Evolutionary conservation across 2,113 vertebrate genomes (phyloP).

Genomic region (Abramis brama): DNA sequence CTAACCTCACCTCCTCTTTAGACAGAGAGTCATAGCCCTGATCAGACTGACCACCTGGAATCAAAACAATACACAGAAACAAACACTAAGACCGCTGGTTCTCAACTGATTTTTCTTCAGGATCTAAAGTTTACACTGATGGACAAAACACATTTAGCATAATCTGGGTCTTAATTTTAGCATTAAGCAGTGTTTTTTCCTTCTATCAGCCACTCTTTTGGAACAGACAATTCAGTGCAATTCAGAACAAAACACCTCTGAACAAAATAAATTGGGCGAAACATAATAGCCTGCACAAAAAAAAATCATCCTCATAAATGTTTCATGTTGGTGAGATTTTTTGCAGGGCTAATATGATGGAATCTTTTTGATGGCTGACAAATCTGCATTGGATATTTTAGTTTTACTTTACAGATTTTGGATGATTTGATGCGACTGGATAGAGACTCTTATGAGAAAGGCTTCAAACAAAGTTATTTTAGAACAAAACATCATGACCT

Average conservation of each 20-base stretch:
- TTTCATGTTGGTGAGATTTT: neutral
- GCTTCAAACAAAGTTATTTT: neutral
- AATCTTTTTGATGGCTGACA: neutral
- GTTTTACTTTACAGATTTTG: neutral
- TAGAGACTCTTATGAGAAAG: neutral
- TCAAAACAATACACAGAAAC: conserved; percentile 34
- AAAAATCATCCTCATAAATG: neutral
- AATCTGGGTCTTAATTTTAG: neutral
- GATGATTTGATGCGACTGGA: neutral
- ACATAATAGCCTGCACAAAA: neutral
- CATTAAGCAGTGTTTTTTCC: neutral
- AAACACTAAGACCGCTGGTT: neutral
- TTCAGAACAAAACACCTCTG: neutral
- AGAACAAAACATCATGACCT: neutral
- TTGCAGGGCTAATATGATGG: neutral
- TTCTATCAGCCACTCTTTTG: neutral
- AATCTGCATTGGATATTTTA: neutral
- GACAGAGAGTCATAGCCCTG: conserved; percentile 87
- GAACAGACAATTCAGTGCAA: neutral
- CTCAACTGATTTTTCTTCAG: neutral
- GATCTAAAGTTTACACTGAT: neutral
- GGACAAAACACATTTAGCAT: neutral
- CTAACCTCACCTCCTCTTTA: conserved; percentile 88
- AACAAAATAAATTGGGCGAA: neutral
- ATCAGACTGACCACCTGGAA: conserved; percentile 88